Evolutionary conservation across 2,797 vertebrate genomes (phyloP), one percentile per base, ranked within the genome.

Genomic region (Pogonophryne albipinna): DNA sequence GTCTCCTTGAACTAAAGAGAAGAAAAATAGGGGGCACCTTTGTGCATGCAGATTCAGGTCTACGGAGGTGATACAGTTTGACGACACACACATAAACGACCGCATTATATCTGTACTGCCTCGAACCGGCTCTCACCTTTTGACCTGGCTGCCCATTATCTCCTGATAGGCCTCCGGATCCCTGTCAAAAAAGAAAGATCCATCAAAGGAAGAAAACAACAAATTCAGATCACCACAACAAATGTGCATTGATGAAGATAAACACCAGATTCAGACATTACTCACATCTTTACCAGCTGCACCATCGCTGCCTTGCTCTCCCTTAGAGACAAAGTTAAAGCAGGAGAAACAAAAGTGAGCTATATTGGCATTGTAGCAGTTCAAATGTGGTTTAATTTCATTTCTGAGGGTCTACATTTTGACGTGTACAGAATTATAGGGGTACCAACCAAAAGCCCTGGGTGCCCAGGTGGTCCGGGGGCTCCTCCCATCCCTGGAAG

Each of bases 261-360:
- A 76, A 84, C 23, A 19, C 16, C 49, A 79, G 38, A 44, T 4
- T 4, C 23, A 27, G 23, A 27, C 23, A 4, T 27, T 79, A 94
- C 94, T 94, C 93, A 98, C 97, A 92, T 98, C 97, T 96, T 98
- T 98, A 66, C 97, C 97, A 8, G 85, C 20, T 1, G 88, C n/a
- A 27, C 97, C 97, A 12, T 98, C 97, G 0, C 27, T 79, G 17
- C 97, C 97, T 20, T 95, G 95, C 70, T 99, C 98, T 7, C 98
- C 98, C 98, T 99, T 67, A 52, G 87, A 79, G 45, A 68, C 38
- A 83, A 69, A 81, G 41, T 66, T 55, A 65, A 69, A 85, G 64
- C 47, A 81, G 50, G 19, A 47, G 42, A 19, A 12, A 51, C 6
- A 61, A 64, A 12, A 59, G 51, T 66, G n/a, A 60, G 17, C 55